Evolutionary conservation across 2,113 vertebrate species (phyloP), one percentile per base, ranked within the genome.

Genomic region (Periophthalmus modestus): DNA sequence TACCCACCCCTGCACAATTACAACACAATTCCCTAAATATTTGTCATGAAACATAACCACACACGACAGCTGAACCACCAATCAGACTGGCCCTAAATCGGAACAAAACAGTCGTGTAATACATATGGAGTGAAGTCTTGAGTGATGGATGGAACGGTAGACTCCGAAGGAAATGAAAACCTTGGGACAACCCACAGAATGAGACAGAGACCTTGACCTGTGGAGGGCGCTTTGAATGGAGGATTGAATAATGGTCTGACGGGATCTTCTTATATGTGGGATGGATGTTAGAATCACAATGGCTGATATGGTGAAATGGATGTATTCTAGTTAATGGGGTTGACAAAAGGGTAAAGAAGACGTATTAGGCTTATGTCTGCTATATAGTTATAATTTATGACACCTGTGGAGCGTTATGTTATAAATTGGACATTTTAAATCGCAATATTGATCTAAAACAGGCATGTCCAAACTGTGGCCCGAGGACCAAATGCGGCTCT

Each of bases 201-300:
- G 12, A 70, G 57, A 68, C 34, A 68, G 48, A 7, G 55, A 46
- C 48, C 67, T 24, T 65, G 65, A 65, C 39, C 69, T 58, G 62
- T 28, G 15, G 7, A 36, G 21, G 61, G n/a, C 16, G 5, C 11
- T 13, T 21, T 3, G 54, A 68, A 43, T 61, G 52, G 46, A 39
- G 5, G 21, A 16, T 34, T 58, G 15, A 9, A 69, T 34, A 14
- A 28, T 54, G 70, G 39, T 2, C 12, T 39, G 57, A 15, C n/a
- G 2, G 15, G 34, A 16, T 62, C 59, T 6, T 16, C 58, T 12
- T 16, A 15, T 14, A 10, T 59, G 23, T 59, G 57, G 14, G 23
- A 59, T 28, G 5, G 57, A 59, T 28, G 57, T 59, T 15, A 15
- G 28, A 59, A 59, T 59, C 57, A 59, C 57, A 15, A 7, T 28